Percentiles rank a stretch among this genome's conserved stretches.
Evolutionary conservation across 2,113 vertebrate genomes (phyloP).

Genomic region (Miniopterus natalensis): DNA sequence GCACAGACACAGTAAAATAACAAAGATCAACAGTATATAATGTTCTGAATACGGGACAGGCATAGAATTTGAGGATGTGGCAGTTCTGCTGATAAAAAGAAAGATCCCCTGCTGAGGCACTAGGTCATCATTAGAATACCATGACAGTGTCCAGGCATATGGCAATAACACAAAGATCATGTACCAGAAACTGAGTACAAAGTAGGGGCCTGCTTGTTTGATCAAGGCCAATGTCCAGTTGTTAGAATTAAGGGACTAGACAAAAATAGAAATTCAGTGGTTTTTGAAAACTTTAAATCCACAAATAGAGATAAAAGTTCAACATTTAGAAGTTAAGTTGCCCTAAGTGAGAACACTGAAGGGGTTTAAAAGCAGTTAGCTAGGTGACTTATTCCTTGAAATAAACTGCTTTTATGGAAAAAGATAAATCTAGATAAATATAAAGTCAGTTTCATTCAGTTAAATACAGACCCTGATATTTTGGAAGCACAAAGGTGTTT

Average conservation of each 20-base stretch:
- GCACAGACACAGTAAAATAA: background rate
- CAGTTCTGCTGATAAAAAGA: background rate
- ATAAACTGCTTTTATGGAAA: background rate
- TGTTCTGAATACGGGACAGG: background rate
- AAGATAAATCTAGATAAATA: background rate
- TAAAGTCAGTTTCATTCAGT: background rate
- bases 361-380: accelerated
- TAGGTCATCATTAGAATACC: background rate
- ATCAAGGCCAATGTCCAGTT: background rate
- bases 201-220: background rate
- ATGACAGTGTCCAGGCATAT: background rate
- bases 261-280: background rate
- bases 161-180: background rate
- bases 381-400: background rate
- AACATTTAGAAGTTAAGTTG: background rate
- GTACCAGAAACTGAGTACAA: background rate
- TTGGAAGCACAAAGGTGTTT: background rate
- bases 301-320: background rate
- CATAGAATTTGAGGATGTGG: background rate
- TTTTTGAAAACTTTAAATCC: background rate
- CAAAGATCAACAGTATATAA: background rate
- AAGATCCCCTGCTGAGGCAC: background rate
- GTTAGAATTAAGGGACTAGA: background rate
- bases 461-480: background rate
- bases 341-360: background rate